Evolutionary conservation across 2,113 vertebrate genomes (phyloP), one percentile per base, ranked within the genome.

Genomic region (Notarius quadriscutis): DNA sequence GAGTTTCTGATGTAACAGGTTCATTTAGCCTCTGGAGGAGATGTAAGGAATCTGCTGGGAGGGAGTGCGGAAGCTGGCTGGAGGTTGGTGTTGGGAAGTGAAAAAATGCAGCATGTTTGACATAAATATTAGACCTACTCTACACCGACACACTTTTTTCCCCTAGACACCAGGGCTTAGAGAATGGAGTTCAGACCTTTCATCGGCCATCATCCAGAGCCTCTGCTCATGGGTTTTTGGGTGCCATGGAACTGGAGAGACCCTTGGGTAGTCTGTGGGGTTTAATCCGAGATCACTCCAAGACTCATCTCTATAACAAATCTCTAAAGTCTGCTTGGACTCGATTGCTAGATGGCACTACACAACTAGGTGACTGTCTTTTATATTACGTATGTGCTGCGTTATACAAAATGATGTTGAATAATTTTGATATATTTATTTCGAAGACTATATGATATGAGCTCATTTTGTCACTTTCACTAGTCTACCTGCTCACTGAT

Each of bases 401-500:
- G 20, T 83, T 9, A 62, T 63, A 58, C 10, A 25, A 74, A 60
- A 60, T 58, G 5, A 85, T 62, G 4, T 85, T 25, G 0, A 58
- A 34, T 55, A 0, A 58, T 48, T 7, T 27, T 5, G 27, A 7
- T 27, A 30, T 57, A 74, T n/a, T 58, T 58, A n/a, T 55, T 83
- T 1, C 15, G 4, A 74, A 9, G 34, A 85, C 63, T 41, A 22
- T n/a, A 27, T 78, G 15, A 30, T 80, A 30, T 20, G 34, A 22
- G 75, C 18, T 86, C 12, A 82, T 74, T 91, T 53, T 83, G 48
- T 89, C 30, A 83, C 88, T 90, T 41, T 91, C 34, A 92, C 53
- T 90, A 99, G 98, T 98, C 8, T 97, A 99, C 91, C 93, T 99
- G 85, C 93, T 98, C 91, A 98, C 95, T 0, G 95, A 96, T 25